phyloP scores from a whole-genome alignment of 2,888 invertebrate genomes.

The Drosophila mercatorum region DNA sequence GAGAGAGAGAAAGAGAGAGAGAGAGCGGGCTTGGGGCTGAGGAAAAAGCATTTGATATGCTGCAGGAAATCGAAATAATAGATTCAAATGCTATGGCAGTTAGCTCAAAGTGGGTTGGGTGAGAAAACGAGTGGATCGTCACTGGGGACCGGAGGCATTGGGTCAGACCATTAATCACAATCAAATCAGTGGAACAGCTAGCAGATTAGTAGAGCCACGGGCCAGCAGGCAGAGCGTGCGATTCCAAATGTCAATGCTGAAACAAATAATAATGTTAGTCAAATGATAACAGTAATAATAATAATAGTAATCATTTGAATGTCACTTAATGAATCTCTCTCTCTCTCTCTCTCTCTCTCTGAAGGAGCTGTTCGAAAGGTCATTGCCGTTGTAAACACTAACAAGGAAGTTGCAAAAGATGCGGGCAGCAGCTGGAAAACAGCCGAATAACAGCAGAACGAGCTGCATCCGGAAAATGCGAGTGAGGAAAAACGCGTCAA shows the following conservation, averaged over 20 bases:
- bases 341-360: neutral
- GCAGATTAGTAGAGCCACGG: conserved; percentile 44
- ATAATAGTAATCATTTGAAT: conserved; percentile 52
- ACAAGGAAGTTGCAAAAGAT: conserved; percentile 69
- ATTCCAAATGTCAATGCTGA: conserved; percentile 41
- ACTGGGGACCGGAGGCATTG: conserved; percentile 34
- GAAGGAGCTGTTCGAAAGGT: conserved; percentile 41
- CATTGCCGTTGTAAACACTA: conserved; percentile 44
- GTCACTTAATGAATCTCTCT: conserved; percentile 34
- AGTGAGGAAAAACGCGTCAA: conserved; percentile 63
- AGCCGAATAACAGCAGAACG: conserved; percentile 35
- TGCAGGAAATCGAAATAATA: conserved; percentile 62
- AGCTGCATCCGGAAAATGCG: conserved; percentile 74
- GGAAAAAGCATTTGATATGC: conserved; percentile 46
- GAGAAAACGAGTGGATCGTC: conserved; percentile 3
- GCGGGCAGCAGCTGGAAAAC: conserved; percentile 45
- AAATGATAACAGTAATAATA: conserved; percentile 33
- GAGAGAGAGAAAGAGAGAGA: neutral
- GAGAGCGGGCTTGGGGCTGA: neutral
- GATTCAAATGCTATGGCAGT: conserved; percentile 50
- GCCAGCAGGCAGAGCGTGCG: neutral
- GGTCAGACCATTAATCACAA: conserved; percentile 70
- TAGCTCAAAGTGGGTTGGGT: neutral
- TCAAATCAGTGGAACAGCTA: conserved; percentile 69
- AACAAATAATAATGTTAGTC: conserved; percentile 31